Evolutionary conservation across 2,113 vertebrate genomes (phyloP).

Genomic region (Cryptotis parvus): DNA sequence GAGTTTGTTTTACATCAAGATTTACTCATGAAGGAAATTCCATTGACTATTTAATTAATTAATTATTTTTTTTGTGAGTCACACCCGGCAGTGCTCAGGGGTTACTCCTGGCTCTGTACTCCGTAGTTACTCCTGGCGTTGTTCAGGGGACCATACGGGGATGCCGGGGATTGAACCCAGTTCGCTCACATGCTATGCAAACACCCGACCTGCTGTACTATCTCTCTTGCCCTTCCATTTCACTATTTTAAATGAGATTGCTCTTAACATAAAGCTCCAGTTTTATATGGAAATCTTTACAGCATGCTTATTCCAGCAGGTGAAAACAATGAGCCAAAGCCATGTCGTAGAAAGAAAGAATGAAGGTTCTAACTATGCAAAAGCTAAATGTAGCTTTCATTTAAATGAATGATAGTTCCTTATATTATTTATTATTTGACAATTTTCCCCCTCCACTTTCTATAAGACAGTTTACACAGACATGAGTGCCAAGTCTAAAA

Average conservation of each 20-base stretch:
- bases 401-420: not conserved
- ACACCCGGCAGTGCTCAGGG: too few species aligned
- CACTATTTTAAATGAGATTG: not conserved
- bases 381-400: not conserved
- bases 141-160: too few species aligned
- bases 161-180: too few species aligned
- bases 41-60: constrained; percentile 5
- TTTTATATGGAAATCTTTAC: constrained; percentile 21
- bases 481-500: not conserved
- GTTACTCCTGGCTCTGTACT: too few species aligned
- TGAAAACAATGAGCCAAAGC: not conserved
- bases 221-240: too few species aligned
- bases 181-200: too few species aligned
- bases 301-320: not conserved
- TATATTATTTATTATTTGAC: not conserved
- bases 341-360: constrained; percentile 10
- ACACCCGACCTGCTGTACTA: too few species aligned
- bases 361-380: not conserved
- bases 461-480: not conserved
- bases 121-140: too few species aligned
- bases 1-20: not conserved
- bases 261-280: not conserved
- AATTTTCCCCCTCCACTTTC: not conserved
- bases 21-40: constrained; percentile 3
- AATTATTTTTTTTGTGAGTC: too few species aligned